Evolutionary conservation across 92 coral and sea anemone species (phyloP), one percentile per base, ranked within the genome.

Genomic region (Porites rus): DNA sequence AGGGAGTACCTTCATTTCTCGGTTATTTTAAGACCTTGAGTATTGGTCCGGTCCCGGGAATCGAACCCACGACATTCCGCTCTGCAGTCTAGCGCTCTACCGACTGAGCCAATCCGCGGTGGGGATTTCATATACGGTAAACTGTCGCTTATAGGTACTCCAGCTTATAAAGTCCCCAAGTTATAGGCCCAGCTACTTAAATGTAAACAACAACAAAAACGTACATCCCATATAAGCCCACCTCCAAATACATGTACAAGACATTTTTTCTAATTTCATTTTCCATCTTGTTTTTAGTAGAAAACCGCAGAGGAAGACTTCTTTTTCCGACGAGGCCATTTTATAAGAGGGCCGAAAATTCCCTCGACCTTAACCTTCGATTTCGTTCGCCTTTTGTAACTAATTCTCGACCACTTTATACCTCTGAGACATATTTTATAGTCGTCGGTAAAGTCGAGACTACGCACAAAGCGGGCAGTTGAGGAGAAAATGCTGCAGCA

Each of bases 261-360:
- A 56, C 61, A 11, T 56, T 56, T 56, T 56, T 56, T 14, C 16
- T 2, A 56, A 56, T 79, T 21, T 13, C 5, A 3, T 20, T 79
- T 66, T 31, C n/a, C 71, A 1, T n/a, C 68, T 66, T 75, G 18
- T 52, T 82, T 71, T 81, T 75, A 56, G 88, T 72, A 76, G 69
- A 61, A 59, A 76, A 60, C 17, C 63, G 13, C 19, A 0, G 62
- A 21, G 8, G 25, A 50, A 63, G 72, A 78, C 13, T 31, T 8
- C 19, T 21, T 12, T n/a, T 53, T 63, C 54, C 24, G 83, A 78
- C 72, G 83, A 78, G 72, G 72, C 83, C 83, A 63, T 9, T 19
- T 25, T 11, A 20, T 25, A 28, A 78, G 17, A 9, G 13, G 51
- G 72, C 72, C 28, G 61, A 78, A 78, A 38, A 69, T 17, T 63